phyloP scores from a whole-genome alignment of 2,797 vertebrate species.

The Urocyon cinereoargenteus region DNA sequence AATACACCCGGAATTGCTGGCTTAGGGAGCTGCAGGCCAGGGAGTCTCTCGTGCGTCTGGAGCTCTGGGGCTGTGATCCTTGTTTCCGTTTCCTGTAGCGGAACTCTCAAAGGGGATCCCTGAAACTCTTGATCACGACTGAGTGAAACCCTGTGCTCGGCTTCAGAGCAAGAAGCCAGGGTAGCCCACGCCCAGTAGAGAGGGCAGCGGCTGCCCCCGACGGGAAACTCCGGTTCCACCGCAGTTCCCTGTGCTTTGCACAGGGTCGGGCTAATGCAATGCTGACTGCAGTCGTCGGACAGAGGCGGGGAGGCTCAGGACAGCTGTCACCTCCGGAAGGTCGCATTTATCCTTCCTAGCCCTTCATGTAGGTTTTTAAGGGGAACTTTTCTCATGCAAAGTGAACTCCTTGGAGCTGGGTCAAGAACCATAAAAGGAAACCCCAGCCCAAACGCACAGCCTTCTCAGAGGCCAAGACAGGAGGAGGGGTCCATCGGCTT shows the following conservation, averaged over 20 bases:
- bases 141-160: neutral
- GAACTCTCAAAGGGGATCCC: neutral
- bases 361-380: constrained; percentile 20
- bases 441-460: neutral
- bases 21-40: neutral
- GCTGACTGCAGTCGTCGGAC: neutral
- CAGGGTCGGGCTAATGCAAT: rapidly evolving
- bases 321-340: neutral
- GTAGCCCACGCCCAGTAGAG: neutral
- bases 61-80: neutral
- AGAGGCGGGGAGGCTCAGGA: neutral
- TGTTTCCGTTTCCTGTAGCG: neutral
- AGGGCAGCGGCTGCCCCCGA: neutral
- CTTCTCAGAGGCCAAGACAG: neutral
- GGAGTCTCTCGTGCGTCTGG: rapidly evolving
- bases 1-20: rapidly evolving
- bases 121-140: neutral
- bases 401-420: constrained; percentile 63
- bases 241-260: rapidly evolving
- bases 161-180: neutral
- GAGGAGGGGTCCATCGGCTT: neutral
- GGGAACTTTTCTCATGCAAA: constrained; percentile 42
- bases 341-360: constrained; percentile 14
- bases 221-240: neutral
- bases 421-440: constrained; percentile 34